Percentiles rank a stretch among this genome's conserved stretches.
Evolutionary conservation across 2,888 invertebrate genomes (phyloP).

Genomic region (Drosophila neonasuta): DNA sequence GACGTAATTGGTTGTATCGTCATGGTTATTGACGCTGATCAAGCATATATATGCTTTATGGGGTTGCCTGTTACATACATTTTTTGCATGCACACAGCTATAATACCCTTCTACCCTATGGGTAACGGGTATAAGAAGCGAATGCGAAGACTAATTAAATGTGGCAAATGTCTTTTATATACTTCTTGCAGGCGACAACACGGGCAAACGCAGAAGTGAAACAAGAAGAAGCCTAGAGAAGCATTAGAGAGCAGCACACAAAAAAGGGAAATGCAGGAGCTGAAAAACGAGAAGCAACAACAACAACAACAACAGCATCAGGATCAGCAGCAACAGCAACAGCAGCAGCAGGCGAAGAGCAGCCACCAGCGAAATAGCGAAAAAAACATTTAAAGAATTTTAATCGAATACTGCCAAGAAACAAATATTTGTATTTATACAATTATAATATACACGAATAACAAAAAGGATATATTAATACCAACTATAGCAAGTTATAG

Average conservation of each 20-base stretch:
- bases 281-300: slow-evolving; percentile 11
- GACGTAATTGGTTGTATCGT: no score
- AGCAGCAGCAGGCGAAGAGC: slow-evolving; percentile 3
- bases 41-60: no score
- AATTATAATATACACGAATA: slow-evolving; percentile 42
- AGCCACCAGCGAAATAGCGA: slow-evolving; percentile 30
- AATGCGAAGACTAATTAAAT: slow-evolving; percentile 36
- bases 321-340: slow-evolving; percentile 20
- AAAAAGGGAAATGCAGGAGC: slow-evolving; percentile 18
- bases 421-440: slow-evolving; percentile 59
- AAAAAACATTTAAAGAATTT: slow-evolving; percentile 67
- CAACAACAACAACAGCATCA: slow-evolving; percentile 4
- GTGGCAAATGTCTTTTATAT: slow-evolving; percentile 32
- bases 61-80: no score
- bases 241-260: not conserved
- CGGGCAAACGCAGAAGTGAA: not conserved
- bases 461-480: slow-evolving; percentile 26
- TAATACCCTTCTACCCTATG: no score
- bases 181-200: slow-evolving; percentile 23
- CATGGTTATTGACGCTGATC: no score
- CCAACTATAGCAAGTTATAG: slow-evolving; percentile 12
- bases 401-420: slow-evolving; percentile 75
- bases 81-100: no score
- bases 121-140: no score
- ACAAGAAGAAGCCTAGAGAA: not conserved